Conservation (phyloP, 2,888 invertebrate genomes). For the Hirtodrosophila trivittata region DNA sequence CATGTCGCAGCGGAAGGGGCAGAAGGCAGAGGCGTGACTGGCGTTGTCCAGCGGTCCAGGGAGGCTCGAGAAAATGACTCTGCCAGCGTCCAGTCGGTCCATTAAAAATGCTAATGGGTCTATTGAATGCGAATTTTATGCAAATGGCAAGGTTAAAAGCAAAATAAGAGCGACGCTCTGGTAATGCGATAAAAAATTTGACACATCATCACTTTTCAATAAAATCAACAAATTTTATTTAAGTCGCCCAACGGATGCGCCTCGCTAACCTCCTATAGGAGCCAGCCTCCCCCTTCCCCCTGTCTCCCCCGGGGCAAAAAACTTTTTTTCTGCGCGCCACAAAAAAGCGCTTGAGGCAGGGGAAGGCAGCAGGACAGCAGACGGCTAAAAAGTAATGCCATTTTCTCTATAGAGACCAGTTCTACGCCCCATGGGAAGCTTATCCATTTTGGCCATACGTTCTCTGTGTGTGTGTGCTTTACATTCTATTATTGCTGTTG, state of each 20-base stretch:
- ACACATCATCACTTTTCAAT: conserved; percentile 79
- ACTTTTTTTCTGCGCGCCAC: conserved; percentile 16
- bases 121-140: conserved; percentile 79
- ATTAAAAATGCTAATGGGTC: conserved; percentile 80
- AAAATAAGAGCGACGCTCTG: conserved; percentile 71
- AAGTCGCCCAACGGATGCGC: conserved; percentile 72
- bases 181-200: conserved; percentile 79
- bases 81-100: conserved; percentile 58
- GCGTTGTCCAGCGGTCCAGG: conserved; percentile 16
- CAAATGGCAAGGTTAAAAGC: conserved; percentile 79
- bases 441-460: conserved; percentile 77
- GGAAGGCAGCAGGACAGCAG: conserved; percentile 19
- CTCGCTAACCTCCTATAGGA: conserved; percentile 44
- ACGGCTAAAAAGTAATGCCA: conserved; percentile 54
- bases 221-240: conserved; percentile 80
- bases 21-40: conserved; percentile 20
- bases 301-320: neutral
- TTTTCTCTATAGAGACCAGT: conserved; percentile 44
- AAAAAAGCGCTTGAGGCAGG: conserved; percentile 32
- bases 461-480: conserved; percentile 34
- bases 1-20: conserved; percentile 20
- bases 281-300: conserved; percentile 11
- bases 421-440: conserved; percentile 53
- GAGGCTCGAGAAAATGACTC: conserved; percentile 54
- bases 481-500: conserved; percentile 13